Base-by-base conservation (phyloP, 2,888 invertebrate genomes). In the Pasiphila rectangulata region DNA sequence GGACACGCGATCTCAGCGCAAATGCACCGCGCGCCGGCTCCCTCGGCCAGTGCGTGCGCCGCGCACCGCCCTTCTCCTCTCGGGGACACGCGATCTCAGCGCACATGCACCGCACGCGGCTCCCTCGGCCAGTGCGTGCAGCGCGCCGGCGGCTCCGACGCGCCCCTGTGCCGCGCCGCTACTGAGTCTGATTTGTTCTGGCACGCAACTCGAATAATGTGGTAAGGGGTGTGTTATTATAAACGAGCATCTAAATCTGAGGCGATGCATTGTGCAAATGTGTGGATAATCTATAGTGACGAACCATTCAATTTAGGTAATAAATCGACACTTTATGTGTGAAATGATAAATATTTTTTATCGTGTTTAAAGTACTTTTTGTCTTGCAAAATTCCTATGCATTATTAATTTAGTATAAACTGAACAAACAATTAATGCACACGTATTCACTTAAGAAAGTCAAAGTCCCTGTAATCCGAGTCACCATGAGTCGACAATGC, bases 241-340 rank as follows among this genome's bases (percentile, higher is more conserved):
- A 47, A 51, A 54, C 48, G 57, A 52, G 47, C 44, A 46, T 57
- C 55, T 54, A 56, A 58, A 57, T 57, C 59, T 51, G 53, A 57
- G 54, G 54, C 58, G 59, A 56, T 50, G 56, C 62, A 57, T 63
- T 60, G 49, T 57, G 59, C 54, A 37, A 51, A 56, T 54, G 55
- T 53, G 61, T 53, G 45, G 44, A 52, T 44, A 54, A 55, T 59
- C 58, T 59, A 59, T 56, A 36, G n/a, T n/a, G n/a, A 12, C 19
- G 36, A 35, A 44, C 36, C 43, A 49, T 51, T 48, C 51, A 49
- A 61, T 55, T 57, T 51, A 25, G 32, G 38, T 37, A 44, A 42
- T 49, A 43, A 54, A 50, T 54, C 46, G 56, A 46, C 37, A 25
- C 9, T 39, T 27, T 12, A 7, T 17, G 30, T 46, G 37, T 34